Conservation (phyloP, 2,888 invertebrate species). For the Acanthacorydalis orientalis region DNA sequence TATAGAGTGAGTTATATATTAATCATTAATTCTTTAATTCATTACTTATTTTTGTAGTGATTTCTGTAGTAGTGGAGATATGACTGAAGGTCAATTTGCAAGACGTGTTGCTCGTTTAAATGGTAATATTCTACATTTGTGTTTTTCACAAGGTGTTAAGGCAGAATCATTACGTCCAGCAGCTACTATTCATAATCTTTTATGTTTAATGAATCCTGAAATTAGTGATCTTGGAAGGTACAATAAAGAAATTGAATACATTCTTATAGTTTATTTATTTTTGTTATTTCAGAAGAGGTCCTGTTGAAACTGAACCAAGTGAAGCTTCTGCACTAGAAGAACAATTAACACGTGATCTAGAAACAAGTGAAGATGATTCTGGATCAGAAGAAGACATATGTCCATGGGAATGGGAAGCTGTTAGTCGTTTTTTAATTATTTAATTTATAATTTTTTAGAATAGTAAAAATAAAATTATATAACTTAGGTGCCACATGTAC, state of each 20-base stretch:
- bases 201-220: constrained; percentile 47
- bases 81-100: constrained; percentile 54
- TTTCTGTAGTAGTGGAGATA: constrained; percentile 50
- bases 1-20: too few relatives aligned
- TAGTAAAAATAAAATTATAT: constrained; percentile 4
- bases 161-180: constrained; percentile 42
- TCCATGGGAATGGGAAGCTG: constrained; percentile 54
- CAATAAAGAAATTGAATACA: constrained; percentile 10
- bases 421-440: constrained; percentile 24
- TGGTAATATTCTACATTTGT: constrained; percentile 62
- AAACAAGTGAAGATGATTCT: constrained; percentile 41
- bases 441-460: background rate
- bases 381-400: constrained; percentile 58
- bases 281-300: constrained; percentile 33
- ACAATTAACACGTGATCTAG: constrained; percentile 40
- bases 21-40: background rate
- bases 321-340: constrained; percentile 44
- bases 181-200: constrained; percentile 55
- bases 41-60: constrained; percentile 39
- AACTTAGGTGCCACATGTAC: constrained; percentile 33
- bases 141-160: constrained; percentile 59
- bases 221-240: constrained; percentile 58
- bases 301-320: constrained; percentile 38
- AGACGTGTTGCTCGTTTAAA: constrained; percentile 61
- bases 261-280: background rate